Evolutionary conservation across 2,888 invertebrate species (phyloP).

Genomic region (Rhamnusium bicolor): DNA sequence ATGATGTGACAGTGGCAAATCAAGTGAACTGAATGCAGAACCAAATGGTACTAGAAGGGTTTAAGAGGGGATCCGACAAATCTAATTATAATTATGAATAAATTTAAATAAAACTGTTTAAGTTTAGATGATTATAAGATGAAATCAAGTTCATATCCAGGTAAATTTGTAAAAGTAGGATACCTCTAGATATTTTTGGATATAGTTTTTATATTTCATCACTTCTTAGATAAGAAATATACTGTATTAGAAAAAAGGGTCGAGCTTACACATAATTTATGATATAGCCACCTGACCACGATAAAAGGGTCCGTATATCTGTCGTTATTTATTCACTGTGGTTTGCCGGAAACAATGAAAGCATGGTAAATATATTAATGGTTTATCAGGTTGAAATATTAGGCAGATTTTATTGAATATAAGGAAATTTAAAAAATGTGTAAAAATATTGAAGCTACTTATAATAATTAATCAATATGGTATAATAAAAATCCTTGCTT

Average conservation of each 20-base stretch:
- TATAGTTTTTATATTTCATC: background rate
- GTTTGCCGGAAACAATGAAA: background rate
- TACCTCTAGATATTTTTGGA: background rate
- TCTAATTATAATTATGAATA: background rate
- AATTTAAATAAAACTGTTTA: background rate
- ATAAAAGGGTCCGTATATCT: background rate
- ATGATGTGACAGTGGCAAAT: background rate
- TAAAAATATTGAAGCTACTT: no score
- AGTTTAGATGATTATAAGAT: background rate
- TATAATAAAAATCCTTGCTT: no score
- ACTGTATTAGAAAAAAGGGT: no score
- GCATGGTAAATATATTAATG: background rate
- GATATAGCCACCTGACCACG: background rate
- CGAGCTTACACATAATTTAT: background rate
- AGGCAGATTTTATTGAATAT: no score
- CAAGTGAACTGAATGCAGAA: background rate
- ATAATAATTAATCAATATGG: no score
- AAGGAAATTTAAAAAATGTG: no score
- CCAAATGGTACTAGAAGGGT: background rate
- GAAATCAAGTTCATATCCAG: background rate
- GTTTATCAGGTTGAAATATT: background rate
- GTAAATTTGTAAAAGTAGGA: background rate
- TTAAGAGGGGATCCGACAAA: background rate
- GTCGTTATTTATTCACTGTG: background rate
- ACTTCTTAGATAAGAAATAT: background rate